Evolutionary conservation across 2,113 vertebrate genomes (phyloP), one percentile per base, ranked within the genome.

Genomic region (Oreochromis niloticus): DNA sequence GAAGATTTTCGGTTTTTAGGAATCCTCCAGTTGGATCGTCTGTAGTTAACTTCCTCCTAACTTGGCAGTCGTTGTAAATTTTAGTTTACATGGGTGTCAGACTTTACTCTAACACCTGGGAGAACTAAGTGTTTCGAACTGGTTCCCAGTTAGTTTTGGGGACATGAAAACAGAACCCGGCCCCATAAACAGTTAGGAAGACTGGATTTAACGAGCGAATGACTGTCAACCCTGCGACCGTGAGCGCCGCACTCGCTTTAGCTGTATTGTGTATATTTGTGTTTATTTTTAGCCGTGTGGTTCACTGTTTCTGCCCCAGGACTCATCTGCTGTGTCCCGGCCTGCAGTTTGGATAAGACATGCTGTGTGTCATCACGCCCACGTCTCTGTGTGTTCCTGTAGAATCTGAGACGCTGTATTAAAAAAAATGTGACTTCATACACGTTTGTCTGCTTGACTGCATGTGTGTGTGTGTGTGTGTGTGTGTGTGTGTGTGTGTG

Each of bases 281-380:
- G 19, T n/a, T 75, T 85, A 87, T 84, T 89, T 86, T 59, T 82
- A 80, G 68, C 32, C 0, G 9, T 83, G 79, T 55, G 56, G 27
- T 78, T 87, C 54, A 5, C 27, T 39, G 61, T 59, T 73, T 80
- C 85, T 39, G 27, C 22, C 61, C 13, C n/a, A 82, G 85, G 63
- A 82, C 61, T 85, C 82, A 48, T 87, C 85, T 61, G 82, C 83
- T 90, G n/a, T 85, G 84, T 75, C 84, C 71, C 61, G 24, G 78
- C 88, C 84, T 22, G 24, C 39, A 82, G 48, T 56, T 91, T 92
- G 57, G 85, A 85, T 46, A 78, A 85, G 82, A 89, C 85, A 3
- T 78, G 88, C 80, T 92, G 87, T 90, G 82, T 92, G 91, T 92
- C 86, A 90, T 90, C 56, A 39, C 12, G 7, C 5, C 4, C 9